Conservation (phyloP, 2,888 invertebrate species). For the Ischnura elegans region DNA sequence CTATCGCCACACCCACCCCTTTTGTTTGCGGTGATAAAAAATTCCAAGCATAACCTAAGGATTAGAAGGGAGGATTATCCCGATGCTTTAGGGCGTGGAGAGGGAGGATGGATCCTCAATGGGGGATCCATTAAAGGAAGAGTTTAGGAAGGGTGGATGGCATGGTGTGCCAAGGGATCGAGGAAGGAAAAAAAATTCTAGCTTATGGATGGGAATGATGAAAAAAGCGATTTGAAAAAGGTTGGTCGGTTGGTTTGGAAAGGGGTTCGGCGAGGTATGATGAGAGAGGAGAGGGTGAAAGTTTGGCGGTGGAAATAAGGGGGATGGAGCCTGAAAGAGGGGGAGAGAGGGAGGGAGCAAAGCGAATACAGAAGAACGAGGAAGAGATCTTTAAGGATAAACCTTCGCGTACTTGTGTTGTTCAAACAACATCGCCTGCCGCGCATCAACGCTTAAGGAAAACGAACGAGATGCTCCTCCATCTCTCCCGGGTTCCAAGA, state of each 20-base stretch:
- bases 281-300: slow-evolving; percentile 5
- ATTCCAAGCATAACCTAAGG: slow-evolving; percentile 53
- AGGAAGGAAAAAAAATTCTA: not conserved
- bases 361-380: slow-evolving; percentile 6
- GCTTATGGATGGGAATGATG: slow-evolving; percentile 26
- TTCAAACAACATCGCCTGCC: not conserved
- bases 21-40: slow-evolving; percentile 41
- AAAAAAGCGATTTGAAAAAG: slow-evolving; percentile 46
- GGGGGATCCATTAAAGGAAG: slow-evolving; percentile 61
- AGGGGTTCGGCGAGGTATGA: not conserved
- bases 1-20: not conserved
- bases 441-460: not conserved
- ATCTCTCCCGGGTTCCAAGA: too few species aligned
- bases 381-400: not conserved
- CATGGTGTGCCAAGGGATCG: not conserved
- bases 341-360: not conserved
- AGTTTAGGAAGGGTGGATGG: not conserved
- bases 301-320: not conserved
- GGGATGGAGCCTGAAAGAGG: not conserved
- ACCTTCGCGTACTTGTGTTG: not conserved
- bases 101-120: slow-evolving; percentile 14
- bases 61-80: slow-evolving; percentile 58
- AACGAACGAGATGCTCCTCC: not conserved
- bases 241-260: not conserved
- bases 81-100: not conserved